A percentile compares a stretch with the other conserved stretches of the same genome.
Conservation (phyloP, 2,797 vertebrate species). For the Eidolon dupreanum region DNA sequence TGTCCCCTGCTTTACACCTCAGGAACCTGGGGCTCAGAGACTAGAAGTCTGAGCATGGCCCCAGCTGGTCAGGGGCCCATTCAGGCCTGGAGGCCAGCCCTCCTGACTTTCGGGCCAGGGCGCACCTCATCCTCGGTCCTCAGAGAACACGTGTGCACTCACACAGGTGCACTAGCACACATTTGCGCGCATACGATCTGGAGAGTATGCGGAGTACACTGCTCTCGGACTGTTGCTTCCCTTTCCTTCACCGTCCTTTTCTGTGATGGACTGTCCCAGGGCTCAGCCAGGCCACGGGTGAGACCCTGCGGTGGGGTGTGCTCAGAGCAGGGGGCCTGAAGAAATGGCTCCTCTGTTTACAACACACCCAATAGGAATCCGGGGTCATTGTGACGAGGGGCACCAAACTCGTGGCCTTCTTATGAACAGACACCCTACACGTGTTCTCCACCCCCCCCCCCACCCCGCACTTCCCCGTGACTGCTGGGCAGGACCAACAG, state of each 20-base stretch:
- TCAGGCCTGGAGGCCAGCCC: not conserved
- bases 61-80: not conserved
- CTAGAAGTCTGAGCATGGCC: not conserved
- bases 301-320: slow-evolving; percentile 82
- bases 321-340: slow-evolving; percentile 88
- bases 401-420: not conserved
- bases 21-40: not conserved
- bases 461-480: not conserved
- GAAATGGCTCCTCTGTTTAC: slow-evolving; percentile 88
- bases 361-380: slow-evolving; percentile 87
- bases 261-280: not conserved
- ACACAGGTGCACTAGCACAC: not conserved
- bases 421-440: not conserved
- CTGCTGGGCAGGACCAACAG: not conserved
- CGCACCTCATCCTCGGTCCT: not conserved
- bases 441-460: not conserved
- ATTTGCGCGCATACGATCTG: not conserved
- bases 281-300: not conserved
- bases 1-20: not conserved
- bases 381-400: slow-evolving; percentile 4
- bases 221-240: not conserved
- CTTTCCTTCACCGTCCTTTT: not conserved
- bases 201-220: not conserved
- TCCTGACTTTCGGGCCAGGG: not conserved
- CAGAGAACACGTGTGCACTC: not conserved